phyloP scores from a whole-genome alignment of 2,797 vertebrate species.

The Otus scops region DNA sequence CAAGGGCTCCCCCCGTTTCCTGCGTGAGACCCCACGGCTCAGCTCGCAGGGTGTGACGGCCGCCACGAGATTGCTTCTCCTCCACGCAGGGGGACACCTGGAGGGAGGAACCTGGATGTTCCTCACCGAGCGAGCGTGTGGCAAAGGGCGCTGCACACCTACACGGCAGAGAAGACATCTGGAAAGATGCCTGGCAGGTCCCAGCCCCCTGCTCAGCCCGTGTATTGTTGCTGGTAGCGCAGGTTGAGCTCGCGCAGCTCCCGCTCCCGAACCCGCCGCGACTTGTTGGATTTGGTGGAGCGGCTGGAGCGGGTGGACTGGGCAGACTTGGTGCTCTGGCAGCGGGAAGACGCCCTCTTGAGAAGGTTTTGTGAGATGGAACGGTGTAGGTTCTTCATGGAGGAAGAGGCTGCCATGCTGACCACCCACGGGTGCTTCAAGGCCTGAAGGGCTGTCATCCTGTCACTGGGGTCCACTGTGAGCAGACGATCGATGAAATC shows the following conservation, averaged over 20 bases:
- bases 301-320: slow-evolving; percentile 95
- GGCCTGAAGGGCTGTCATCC: slow-evolving; percentile 92
- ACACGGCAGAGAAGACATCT: background rate
- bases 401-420: slow-evolving; percentile 97
- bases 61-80: background rate
- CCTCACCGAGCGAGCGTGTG: background rate
- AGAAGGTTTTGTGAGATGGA: slow-evolving; percentile 98
- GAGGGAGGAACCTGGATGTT: background rate
- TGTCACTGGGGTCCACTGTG: slow-evolving; percentile 90
- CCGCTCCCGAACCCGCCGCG: slow-evolving; percentile 89
- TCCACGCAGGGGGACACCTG: background rate
- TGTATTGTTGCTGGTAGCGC: slow-evolving; percentile 96
- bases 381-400: slow-evolving; percentile 98
- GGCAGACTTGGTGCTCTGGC: slow-evolving; percentile 97
- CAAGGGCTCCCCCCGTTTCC: background rate
- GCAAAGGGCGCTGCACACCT: background rate
- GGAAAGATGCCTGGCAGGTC: background rate
- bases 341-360: slow-evolving; percentile 95
- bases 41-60: background rate
- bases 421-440: slow-evolving; percentile 96
- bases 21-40: background rate
- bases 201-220: slow-evolving; percentile 77
- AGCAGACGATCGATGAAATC: slow-evolving; percentile 97
- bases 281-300: slow-evolving; percentile 96
- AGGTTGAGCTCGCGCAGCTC: slow-evolving; percentile 95